Base-by-base conservation (phyloP, 2,888 invertebrate species). In the Hyles lineata region DNA sequence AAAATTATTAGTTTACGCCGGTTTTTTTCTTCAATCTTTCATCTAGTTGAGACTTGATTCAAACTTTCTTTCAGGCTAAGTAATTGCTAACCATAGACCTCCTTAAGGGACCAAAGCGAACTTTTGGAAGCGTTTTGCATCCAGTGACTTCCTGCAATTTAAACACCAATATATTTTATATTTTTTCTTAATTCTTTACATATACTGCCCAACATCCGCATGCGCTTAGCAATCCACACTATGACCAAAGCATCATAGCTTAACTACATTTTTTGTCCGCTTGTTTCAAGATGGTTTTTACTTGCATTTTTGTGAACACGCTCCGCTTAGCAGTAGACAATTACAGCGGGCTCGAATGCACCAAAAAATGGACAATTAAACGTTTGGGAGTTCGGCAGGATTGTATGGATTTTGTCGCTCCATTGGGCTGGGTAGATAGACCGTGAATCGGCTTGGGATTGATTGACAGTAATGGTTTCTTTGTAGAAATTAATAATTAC, bases 261-360 rank as follows among this genome's bases (percentile, higher is more conserved):
- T 71, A 61, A 76, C 75, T 55, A 72, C 73, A 59, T 71, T 70
- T 75, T 67, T 72, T 32, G 76, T 74, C 70, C 71, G 73, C 74
- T 72, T 70, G 59, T 73, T 77, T 74, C 75, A 73, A 62, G 23
- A n/a, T 19, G 70, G 73, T 80, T 85, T 82, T 83, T 77, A 63
- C 71, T 69, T 59, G 72, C 76, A 81, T 81, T 81, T 82, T 83
- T 81, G 79, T 73, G 72, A 76, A 70, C 76, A 84, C 84, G 86
- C 82, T 83, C 73, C 80, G 78, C 74, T 85, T 80, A 70, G 25
- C 79, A 80, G 75, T 71, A 60, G 80, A 82, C 80, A 71, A 62
- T 62, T 19, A 0, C 11, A 11, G 25, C 43, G 17, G 60, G 43
- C 43, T 60, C 9, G 3, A 55, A 17, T 55, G 55, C 55, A 55